A percentile compares a stretch with the other conserved stretches of the same genome.
These are phyloP conservation scores for Torymus auratus DNA, from an alignment of 2,888 invertebrate species.

Conservation along the genomic window DNA sequence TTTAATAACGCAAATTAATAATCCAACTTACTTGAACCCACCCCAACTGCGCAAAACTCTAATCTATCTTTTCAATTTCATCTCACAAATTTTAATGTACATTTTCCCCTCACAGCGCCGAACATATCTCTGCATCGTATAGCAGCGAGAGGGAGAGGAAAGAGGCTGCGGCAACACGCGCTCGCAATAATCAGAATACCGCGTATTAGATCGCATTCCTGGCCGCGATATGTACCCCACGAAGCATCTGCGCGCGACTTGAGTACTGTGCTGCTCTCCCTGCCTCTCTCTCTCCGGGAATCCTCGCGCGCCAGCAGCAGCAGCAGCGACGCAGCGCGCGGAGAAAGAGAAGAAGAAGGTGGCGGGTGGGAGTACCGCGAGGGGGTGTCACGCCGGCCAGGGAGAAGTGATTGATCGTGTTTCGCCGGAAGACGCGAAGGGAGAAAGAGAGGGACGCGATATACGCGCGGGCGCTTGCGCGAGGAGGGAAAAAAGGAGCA, in stretches of 20 bases:
- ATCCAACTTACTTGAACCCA: background rate
- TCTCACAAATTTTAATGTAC: conserved; percentile 3
- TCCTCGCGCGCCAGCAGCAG: conserved; percentile 19
- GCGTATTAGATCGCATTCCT: conserved; percentile 51
- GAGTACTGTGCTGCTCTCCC: conserved; percentile 5
- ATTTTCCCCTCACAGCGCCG: background rate
- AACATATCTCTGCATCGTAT: background rate
- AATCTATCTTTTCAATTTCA: conserved; percentile 41
- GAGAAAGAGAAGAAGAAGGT: conserved; percentile 15
- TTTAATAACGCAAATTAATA: background rate
- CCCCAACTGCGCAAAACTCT: background rate
- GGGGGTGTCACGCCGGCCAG: conserved; percentile 74
- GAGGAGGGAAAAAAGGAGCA: conserved; percentile 34
- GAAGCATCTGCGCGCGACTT: conserved; percentile 35
- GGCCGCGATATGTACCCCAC: conserved; percentile 19
- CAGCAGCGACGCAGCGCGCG: conserved; percentile 28
- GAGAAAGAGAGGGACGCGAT: conserved; percentile 37
- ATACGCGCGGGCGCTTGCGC: too few species aligned
- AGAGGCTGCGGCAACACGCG: conserved; percentile 6
- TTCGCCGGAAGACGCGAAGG: conserved; percentile 72
- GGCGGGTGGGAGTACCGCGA: conserved; percentile 56
- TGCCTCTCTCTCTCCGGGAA: conserved; percentile 15
- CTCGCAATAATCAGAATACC: conserved; percentile 48
- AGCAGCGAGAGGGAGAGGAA: background rate
- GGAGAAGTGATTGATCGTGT: conserved; percentile 77